Percentiles rank a stretch among this genome's conserved stretches.
Conservation (phyloP, 2,113 vertebrate genomes). For the Rhynchopsitta pachyrhyncha region DNA sequence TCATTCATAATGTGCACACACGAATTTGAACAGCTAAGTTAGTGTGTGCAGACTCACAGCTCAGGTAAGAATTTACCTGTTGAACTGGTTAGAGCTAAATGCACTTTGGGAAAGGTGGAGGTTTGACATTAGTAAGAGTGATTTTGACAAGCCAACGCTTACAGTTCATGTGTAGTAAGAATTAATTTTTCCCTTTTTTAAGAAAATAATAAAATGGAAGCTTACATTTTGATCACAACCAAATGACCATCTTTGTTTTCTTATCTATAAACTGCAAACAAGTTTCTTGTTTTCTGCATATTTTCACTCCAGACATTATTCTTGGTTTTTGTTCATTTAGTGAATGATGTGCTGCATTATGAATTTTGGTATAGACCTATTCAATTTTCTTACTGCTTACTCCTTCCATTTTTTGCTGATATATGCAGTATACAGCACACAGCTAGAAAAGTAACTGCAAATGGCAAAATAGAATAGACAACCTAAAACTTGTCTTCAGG, state of each 20-base stretch:
- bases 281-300: background rate
- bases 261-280: background rate
- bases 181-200: background rate
- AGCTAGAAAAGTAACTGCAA: background rate
- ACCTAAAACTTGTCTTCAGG: slow-evolving; percentile 14
- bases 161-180: background rate
- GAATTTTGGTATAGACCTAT: background rate
- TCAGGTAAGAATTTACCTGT: background rate
- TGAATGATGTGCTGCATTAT: background rate
- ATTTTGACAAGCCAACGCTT: background rate
- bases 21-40: background rate
- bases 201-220: background rate
- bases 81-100: background rate
- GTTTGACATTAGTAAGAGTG: background rate
- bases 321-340: background rate
- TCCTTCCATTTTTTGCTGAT: background rate
- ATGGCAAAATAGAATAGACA: slow-evolving; percentile 23
- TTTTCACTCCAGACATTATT: background rate
- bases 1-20: background rate
- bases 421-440: background rate
- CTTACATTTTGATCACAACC: background rate
- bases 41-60: background rate
- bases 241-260: background rate
- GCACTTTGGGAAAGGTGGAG: background rate
- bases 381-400: slow-evolving; percentile 14